phyloP scores from a whole-genome alignment of 2,797 vertebrate genomes.

The Sebastes iracundus region DNA sequence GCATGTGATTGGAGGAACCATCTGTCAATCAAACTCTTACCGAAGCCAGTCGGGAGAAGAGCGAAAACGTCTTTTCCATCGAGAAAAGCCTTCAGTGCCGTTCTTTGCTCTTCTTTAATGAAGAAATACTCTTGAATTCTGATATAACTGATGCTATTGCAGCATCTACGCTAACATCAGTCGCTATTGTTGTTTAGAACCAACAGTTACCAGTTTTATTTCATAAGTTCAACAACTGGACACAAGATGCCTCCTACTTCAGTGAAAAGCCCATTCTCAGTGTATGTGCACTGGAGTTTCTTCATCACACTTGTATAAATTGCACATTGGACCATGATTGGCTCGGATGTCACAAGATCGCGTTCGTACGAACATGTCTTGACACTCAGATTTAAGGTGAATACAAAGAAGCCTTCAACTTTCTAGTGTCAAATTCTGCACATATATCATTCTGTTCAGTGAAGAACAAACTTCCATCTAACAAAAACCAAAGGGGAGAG shows the following conservation, averaged over 20 bases:
- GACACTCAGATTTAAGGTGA: neutral
- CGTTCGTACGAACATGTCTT: neutral
- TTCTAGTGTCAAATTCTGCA: neutral
- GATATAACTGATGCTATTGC: no score
- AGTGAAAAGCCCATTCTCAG: neutral
- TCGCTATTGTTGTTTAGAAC: no score
- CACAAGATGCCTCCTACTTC: neutral
- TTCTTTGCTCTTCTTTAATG: no score
- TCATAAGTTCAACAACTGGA: neutral
- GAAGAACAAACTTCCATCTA: neutral
- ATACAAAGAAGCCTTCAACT: no score
- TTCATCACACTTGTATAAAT: neutral
- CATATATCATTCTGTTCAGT: neutral
- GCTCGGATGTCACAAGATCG: neutral
- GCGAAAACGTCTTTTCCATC: no score
- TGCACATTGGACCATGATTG: neutral
- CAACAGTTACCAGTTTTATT: no score
- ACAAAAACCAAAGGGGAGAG: neutral
- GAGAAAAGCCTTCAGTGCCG: no score
- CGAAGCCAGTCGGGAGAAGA: no score
- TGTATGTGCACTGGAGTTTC: neutral
- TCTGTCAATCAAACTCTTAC: no score
- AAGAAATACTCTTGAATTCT: no score
- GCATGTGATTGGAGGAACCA: no score
- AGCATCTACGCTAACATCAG: no score